Conservation (phyloP, 2,888 invertebrate species). For the Hesperia comma region DNA sequence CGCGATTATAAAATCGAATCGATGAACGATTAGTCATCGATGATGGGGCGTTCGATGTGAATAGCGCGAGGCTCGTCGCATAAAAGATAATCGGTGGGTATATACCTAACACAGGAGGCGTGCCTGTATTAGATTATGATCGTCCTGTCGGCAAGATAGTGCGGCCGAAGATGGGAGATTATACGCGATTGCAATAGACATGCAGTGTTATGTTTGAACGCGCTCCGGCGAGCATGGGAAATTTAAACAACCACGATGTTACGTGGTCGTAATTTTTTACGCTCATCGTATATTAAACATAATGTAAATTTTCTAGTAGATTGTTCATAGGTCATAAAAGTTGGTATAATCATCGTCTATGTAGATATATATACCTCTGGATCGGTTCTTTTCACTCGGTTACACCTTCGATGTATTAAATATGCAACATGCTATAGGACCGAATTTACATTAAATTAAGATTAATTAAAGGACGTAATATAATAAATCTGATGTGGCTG, state of each 20-base stretch:
- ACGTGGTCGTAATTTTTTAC: slow-evolving; percentile 58
- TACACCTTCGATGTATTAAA: too few species aligned
- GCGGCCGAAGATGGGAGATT: slow-evolving; percentile 39
- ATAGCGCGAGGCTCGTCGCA: slow-evolving; percentile 50
- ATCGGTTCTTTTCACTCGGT: neutral
- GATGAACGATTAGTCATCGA: slow-evolving; percentile 7
- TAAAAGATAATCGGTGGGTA: slow-evolving; percentile 59
- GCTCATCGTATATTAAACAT: slow-evolving; percentile 40
- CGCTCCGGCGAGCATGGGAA: slow-evolving; percentile 54
- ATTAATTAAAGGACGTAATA: too few species aligned
- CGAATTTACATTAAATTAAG: too few species aligned
- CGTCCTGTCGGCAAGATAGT: slow-evolving; percentile 27
- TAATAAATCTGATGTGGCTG: too few species aligned
- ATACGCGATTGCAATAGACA: slow-evolving; percentile 41
- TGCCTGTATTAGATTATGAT: slow-evolving; percentile 48
- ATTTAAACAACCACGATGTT: slow-evolving; percentile 61
- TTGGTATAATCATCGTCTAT: neutral
- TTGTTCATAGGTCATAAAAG: neutral
- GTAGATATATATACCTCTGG: neutral
- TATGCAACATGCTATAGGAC: too few species aligned
- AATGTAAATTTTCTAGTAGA: neutral
- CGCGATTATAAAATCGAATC: slow-evolving; percentile 10
- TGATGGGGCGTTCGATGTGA: slow-evolving; percentile 7
- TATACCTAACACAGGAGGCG: slow-evolving; percentile 53
- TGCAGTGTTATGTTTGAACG: slow-evolving; percentile 34